Percentiles rank a stretch among this genome's conserved stretches.
phyloP scores from a whole-genome alignment of 2,797 vertebrate species.

The Molossus alvarezi region DNA sequence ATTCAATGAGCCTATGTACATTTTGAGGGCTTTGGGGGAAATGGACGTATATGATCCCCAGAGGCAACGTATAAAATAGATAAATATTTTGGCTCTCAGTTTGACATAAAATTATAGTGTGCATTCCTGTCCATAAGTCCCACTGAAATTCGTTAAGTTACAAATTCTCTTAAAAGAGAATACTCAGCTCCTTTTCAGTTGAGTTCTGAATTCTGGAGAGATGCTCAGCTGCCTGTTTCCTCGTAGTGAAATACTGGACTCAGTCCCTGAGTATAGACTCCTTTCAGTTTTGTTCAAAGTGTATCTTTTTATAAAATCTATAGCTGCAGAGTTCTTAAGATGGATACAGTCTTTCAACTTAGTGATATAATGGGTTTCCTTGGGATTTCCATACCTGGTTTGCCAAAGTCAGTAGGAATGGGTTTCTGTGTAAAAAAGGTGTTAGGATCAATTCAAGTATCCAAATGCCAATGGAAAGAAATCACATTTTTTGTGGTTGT shows the following conservation, averaged over 20 bases:
- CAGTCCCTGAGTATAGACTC: not conserved
- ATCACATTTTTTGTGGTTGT: not conserved
- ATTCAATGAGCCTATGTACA: not conserved
- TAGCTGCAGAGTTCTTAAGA: constrained; percentile 49
- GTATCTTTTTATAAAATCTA: constrained; percentile 15
- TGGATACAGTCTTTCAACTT: not conserved
- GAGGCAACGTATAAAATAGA: not conserved
- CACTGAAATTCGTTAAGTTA: constrained; percentile 62
- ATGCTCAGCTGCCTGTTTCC: not conserved
- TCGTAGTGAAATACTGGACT: constrained; percentile 2
- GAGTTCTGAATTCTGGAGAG: constrained; percentile 48
- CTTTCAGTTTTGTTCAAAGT: not conserved
- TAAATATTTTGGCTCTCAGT: constrained; percentile 37
- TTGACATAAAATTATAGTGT: constrained; percentile 25
- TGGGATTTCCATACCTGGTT: constrained; percentile 66
- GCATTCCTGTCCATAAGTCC: not conserved
- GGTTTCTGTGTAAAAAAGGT: not conserved
- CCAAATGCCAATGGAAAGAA: not conserved
- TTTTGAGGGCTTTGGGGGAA: not conserved
- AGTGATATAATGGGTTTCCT: constrained; percentile 75
- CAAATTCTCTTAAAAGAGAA: constrained; percentile 33
- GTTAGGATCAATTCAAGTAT: constrained; percentile 5
- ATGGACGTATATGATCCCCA: not conserved
- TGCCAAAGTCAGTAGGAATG: constrained; percentile 54
- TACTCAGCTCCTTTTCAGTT: not conserved